phyloP scores from a whole-genome alignment of 2,888 invertebrate genomes.

The Drosophila ustulata region DNA sequence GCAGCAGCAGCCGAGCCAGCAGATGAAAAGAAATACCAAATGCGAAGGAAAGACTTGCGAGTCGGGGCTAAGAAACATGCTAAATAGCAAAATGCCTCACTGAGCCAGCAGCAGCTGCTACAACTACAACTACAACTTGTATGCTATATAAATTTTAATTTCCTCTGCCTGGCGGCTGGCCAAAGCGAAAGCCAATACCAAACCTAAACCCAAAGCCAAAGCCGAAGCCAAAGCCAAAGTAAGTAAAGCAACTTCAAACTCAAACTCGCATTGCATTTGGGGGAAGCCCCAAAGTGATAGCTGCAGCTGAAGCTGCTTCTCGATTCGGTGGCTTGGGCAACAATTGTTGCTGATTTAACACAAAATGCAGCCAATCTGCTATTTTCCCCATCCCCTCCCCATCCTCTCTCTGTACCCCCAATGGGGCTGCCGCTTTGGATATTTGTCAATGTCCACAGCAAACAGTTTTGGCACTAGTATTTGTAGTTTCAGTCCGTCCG shows the following conservation, averaged over 20 bases:
- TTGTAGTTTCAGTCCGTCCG: neutral
- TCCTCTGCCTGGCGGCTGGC: constrained; percentile 68
- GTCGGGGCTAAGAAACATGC: constrained; percentile 59
- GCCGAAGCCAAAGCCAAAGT: constrained; percentile 36
- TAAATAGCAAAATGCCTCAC: constrained; percentile 65
- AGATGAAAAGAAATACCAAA: constrained; percentile 17
- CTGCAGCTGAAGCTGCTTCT: constrained; percentile 53
- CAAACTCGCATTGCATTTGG: constrained; percentile 22
- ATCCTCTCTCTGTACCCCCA: neutral
- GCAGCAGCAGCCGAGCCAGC: constrained; percentile 23
- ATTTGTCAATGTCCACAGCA: constrained; percentile 68
- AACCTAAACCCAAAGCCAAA: constrained; percentile 19
- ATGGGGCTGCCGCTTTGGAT: constrained; percentile 52
- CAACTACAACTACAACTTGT: constrained; percentile 55
- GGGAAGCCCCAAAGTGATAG: constrained; percentile 61
- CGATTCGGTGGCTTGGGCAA: constrained; percentile 52
- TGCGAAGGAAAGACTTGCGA: constrained; percentile 6
- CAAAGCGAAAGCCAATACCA: constrained; percentile 35
- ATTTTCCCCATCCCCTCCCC: constrained; percentile 2
- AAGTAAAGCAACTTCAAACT: constrained; percentile 42
- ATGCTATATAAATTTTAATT: constrained; percentile 76
- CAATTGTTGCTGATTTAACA: constrained; percentile 78
- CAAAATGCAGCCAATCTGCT: constrained; percentile 72
- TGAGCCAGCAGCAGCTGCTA: constrained; percentile 53
- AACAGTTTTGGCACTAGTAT: constrained; percentile 52